phyloP scores from a whole-genome alignment of 1,140 invertebrate genomes.

The Ceratina calcarata region DNA sequence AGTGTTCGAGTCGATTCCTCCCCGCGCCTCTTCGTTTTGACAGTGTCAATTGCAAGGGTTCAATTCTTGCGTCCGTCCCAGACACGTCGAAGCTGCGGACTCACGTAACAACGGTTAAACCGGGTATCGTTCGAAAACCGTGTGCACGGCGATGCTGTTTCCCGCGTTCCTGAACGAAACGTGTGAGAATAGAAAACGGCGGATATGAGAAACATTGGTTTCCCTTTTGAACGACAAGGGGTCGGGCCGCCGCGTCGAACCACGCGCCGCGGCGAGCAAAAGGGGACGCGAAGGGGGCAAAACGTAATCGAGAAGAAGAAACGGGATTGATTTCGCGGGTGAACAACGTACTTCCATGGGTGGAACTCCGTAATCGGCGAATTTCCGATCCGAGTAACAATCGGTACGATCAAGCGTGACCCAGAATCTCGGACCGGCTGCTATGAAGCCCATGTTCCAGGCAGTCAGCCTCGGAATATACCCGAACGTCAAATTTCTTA shows the following conservation, averaged over 20 bases:
- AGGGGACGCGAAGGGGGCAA: rapidly evolving
- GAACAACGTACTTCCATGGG: not conserved
- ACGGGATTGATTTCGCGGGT: not conserved
- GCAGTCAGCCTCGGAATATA: constrained; percentile 42
- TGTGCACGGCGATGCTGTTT: not conserved
- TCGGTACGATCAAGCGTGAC: constrained; percentile 56
- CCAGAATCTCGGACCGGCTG: constrained; percentile 65
- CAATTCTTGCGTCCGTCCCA: not conserved
- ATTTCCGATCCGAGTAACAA: constrained; percentile 67
- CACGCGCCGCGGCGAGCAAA: too few relatives aligned
- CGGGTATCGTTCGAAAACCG: not conserved
- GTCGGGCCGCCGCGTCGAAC: not conserved
- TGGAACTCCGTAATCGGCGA: constrained; percentile 23
- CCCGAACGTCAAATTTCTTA: constrained; percentile 33
- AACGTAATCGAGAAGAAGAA: too few relatives aligned
- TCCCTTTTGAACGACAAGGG: not conserved
- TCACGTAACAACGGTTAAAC: not conserved
- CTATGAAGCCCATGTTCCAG: constrained; percentile 28
- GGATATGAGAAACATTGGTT: constrained; percentile 20
- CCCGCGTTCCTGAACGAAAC: not conserved
- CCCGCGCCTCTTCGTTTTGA: too few relatives aligned
- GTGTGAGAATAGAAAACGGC: constrained; percentile 14
- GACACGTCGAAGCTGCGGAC: constrained; percentile 1
- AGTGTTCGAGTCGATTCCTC: not conserved
- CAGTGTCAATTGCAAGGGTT: too few relatives aligned